Percentiles rank a stretch among this genome's conserved stretches.
phyloP scores from a whole-genome alignment of 2,888 invertebrate genomes.

The Ephialtes manifestator region DNA sequence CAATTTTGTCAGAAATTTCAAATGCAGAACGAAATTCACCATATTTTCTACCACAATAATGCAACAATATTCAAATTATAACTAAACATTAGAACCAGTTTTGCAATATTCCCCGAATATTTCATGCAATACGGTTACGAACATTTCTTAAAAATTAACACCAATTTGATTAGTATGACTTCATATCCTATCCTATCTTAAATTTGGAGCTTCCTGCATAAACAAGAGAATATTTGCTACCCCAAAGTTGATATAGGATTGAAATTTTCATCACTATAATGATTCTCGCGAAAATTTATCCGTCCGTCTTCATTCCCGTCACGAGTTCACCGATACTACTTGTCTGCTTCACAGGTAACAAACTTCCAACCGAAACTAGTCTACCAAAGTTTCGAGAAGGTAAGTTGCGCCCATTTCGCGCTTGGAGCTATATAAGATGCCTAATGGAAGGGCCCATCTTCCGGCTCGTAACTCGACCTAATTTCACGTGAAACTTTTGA shows the following conservation, averaged over 20 bases:
- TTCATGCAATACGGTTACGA: too few relatives aligned
- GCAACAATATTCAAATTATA: too few relatives aligned
- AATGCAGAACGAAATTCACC: too few relatives aligned
- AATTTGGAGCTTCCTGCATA: background rate
- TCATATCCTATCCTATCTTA: too few relatives aligned
- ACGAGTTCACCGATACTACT: constrained; percentile 39
- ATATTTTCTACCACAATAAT: too few relatives aligned
- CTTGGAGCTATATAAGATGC: constrained; percentile 43
- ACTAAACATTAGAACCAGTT: too few relatives aligned
- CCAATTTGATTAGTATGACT: too few relatives aligned
- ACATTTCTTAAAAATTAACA: too few relatives aligned
- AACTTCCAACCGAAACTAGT: constrained; percentile 51
- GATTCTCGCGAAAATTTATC: background rate
- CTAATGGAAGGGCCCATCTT: constrained; percentile 46
- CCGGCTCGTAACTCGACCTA: constrained; percentile 57
- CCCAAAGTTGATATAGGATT: background rate
- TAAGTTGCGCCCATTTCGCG: constrained; percentile 31
- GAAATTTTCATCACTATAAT: background rate
- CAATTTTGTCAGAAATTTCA: too few relatives aligned
- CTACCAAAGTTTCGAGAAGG: constrained; percentile 49
- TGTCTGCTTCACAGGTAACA: constrained; percentile 23
- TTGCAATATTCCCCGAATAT: too few relatives aligned
- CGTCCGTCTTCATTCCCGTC: constrained; percentile 37
- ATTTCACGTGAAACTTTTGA: constrained; percentile 55
- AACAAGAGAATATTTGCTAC: background rate